Evolutionary conservation across 2,888 invertebrate species (phyloP).

Genomic region (Drosophila falleni): DNA sequence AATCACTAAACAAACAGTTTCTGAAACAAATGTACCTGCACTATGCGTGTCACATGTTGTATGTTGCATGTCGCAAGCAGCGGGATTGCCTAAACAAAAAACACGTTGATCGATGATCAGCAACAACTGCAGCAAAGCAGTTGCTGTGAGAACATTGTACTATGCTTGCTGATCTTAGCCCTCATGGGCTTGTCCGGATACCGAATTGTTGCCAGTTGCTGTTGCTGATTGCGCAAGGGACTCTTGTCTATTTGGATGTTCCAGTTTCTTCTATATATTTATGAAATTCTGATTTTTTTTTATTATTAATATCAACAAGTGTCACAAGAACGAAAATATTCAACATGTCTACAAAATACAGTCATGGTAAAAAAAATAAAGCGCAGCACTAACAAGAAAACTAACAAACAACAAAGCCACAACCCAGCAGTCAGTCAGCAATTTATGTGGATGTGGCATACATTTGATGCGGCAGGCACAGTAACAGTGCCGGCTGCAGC

Average conservation of each 20-base stretch:
- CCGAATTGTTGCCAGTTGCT: constrained; percentile 1
- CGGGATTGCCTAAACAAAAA: neutral
- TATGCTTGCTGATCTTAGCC: constrained; percentile 35
- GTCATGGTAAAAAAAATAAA: constrained; percentile 54
- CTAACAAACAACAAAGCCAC: constrained; percentile 67
- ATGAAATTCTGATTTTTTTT: constrained; percentile 29
- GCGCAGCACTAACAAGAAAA: constrained; percentile 57
- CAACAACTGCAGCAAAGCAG: neutral
- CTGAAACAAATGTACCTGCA: constrained; percentile 35
- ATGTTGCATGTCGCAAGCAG: neutral
- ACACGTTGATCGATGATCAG: constrained; percentile 1
- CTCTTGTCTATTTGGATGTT: constrained; percentile 17
- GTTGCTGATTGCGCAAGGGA: constrained; percentile 29
- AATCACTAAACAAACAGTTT: constrained; percentile 58
- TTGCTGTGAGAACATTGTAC: constrained; percentile 32
- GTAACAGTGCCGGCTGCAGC: neutral
- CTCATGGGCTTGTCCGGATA: constrained; percentile 3
- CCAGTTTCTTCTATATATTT: constrained; percentile 27
- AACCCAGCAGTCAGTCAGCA: constrained; percentile 35
- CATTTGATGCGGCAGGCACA: constrained; percentile 28
- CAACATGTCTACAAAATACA: constrained; percentile 69
- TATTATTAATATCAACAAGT: constrained; percentile 53
- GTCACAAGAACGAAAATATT: constrained; percentile 67
- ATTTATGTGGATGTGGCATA: constrained; percentile 42
- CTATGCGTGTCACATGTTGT: neutral